Conservation (phyloP, 1,140 invertebrate genomes). For the Ostrea edulis region DNA sequence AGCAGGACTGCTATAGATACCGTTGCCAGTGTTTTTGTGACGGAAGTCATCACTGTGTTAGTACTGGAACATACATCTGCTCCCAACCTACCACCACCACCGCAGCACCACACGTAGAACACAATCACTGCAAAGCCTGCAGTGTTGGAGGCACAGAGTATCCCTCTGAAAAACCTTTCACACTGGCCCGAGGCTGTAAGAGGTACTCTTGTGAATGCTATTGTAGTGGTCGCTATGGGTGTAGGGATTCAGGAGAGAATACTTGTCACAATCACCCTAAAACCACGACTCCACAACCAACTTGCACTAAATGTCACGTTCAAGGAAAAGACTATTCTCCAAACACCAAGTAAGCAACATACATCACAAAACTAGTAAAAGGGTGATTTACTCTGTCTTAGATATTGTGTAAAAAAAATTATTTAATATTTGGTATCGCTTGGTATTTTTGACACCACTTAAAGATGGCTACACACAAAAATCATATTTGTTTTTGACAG, state of each 20-base stretch:
- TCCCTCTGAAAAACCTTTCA: slow-evolving; percentile 24
- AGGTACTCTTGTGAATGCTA: slow-evolving; percentile 56
- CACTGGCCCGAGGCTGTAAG: slow-evolving; percentile 50
- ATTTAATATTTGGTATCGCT: not conserved
- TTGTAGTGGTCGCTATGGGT: slow-evolving; percentile 51
- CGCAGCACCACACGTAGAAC: not conserved
- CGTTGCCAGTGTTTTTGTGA: slow-evolving; percentile 54
- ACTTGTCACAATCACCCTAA: not conserved
- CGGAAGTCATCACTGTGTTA: slow-evolving; percentile 45
- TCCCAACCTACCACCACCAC: not conserved
- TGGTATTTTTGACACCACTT: too few relatives aligned
- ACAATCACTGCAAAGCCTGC: slow-evolving; percentile 43
- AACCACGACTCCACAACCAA: not conserved
- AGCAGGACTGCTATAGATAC: slow-evolving; percentile 24
- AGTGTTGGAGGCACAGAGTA: slow-evolving; percentile 39
- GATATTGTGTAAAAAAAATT: too few relatives aligned
- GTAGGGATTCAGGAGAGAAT: slow-evolving; percentile 37
- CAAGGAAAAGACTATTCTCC: slow-evolving; percentile 4
- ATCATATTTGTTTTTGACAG: slow-evolving; percentile 41
- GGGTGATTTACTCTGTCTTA: too few relatives aligned
- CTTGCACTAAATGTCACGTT: not conserved
- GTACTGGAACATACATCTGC: slow-evolving; percentile 27
- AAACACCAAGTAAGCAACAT: not conserved
- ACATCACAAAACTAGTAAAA: not conserved
- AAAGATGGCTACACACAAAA: not conserved